Percentiles rank a stretch among this genome's conserved stretches.
Evolutionary conservation across 1,140 invertebrate genomes (phyloP).

Genomic region (Neodiprion lecontei): DNA sequence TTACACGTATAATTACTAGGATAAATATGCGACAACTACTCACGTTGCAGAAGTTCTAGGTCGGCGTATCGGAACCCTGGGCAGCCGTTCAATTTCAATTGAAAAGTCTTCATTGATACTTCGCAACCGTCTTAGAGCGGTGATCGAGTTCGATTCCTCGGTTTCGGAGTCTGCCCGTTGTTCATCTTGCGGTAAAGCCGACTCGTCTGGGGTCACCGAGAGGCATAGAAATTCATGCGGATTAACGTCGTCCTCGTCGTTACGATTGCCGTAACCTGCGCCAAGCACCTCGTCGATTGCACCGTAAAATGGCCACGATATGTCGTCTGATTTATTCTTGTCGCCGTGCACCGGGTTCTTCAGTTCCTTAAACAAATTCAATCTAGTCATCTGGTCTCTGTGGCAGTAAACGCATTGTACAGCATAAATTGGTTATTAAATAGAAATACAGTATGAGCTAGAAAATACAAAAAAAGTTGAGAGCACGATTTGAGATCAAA

Average conservation of each 20-base stretch:
- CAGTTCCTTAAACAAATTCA: slow-evolving; percentile 36
- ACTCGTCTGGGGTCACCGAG: slow-evolving; percentile 40
- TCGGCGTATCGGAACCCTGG: slow-evolving; percentile 3
- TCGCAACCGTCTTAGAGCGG: slow-evolving; percentile 19
- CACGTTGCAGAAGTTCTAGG: slow-evolving; percentile 1
- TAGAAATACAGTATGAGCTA: too few species aligned
- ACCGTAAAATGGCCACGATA: slow-evolving; percentile 51
- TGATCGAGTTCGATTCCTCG: slow-evolving; percentile 23
- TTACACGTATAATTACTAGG: too few species aligned
- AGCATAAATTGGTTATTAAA: too few species aligned
- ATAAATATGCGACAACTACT: neutral
- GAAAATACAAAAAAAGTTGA: too few species aligned
- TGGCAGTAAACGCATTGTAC: too few species aligned
- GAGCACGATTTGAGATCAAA: too few species aligned
- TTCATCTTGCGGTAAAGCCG: slow-evolving; percentile 26
- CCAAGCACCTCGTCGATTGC: slow-evolving; percentile 49
- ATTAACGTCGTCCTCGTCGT: slow-evolving; percentile 44
- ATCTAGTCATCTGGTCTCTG: neutral
- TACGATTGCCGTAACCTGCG: slow-evolving; percentile 30
- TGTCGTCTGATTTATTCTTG: slow-evolving; percentile 50
- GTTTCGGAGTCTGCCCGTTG: slow-evolving; percentile 17
- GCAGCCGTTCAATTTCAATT: slow-evolving; percentile 24
- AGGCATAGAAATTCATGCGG: slow-evolving; percentile 47
- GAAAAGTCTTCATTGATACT: slow-evolving; percentile 23
- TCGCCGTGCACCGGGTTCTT: slow-evolving; percentile 49